phyloP scores from a whole-genome alignment of 2,797 vertebrate species.

The Ispidina lecontei region DNA sequence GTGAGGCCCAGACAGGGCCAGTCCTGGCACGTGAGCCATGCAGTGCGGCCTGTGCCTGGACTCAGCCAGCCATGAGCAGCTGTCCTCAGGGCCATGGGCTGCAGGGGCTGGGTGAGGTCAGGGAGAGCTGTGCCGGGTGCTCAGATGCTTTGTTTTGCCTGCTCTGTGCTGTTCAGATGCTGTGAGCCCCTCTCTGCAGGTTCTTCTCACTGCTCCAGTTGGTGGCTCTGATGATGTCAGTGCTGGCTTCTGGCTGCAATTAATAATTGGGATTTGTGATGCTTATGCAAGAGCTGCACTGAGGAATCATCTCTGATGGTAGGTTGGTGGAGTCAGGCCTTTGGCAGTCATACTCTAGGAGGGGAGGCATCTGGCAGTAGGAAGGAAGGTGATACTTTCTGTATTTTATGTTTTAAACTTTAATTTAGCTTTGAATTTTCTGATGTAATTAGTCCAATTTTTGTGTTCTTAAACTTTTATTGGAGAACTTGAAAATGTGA shows the following conservation, averaged over 20 bases:
- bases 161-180: background rate
- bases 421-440: background rate
- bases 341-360: background rate
- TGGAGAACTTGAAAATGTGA: background rate
- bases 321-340: background rate
- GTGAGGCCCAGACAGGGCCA: background rate
- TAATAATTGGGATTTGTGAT: background rate
- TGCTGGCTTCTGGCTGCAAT: background rate
- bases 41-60: background rate
- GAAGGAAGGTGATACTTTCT: background rate
- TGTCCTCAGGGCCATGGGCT: fast-evolving
- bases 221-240: background rate
- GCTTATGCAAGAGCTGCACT: background rate
- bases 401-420: background rate
- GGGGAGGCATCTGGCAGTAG: background rate
- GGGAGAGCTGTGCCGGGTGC: background rate
- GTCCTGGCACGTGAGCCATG: too few relatives aligned
- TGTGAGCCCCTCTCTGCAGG: background rate
- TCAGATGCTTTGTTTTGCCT: background rate
- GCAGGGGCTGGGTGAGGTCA: fast-evolving
- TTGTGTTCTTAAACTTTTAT: background rate
- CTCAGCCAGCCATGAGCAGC: background rate
- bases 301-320: background rate
- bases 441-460: background rate
- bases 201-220: background rate